Conservation (phyloP, 2,888 invertebrate species). For the Actias luna region DNA sequence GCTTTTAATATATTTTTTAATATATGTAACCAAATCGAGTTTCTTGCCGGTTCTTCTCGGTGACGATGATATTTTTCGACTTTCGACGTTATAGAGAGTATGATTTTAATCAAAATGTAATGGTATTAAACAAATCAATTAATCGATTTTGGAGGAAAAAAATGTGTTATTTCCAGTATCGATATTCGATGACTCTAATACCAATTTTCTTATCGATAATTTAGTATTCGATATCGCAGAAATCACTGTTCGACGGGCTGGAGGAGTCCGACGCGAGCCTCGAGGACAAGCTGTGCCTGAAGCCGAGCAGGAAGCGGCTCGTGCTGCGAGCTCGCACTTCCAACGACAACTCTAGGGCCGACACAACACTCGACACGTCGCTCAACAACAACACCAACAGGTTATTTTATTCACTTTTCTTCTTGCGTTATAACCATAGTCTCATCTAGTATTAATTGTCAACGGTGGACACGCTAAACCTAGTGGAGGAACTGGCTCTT, state of each 20-base stretch:
- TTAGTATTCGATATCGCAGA: slow-evolving; percentile 63
- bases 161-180: background rate
- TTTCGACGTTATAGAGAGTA: no score
- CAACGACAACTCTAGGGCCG: slow-evolving; percentile 28
- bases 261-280: slow-evolving; percentile 89
- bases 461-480: no score
- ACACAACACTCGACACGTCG: slow-evolving; percentile 15
- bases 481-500: no score
- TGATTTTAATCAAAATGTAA: no score
- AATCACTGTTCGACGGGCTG: slow-evolving; percentile 92
- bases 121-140: no score
- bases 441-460: no score
- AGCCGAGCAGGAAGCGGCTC: slow-evolving; percentile 87
- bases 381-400: background rate
- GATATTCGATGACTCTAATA: background rate
- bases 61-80: no score
- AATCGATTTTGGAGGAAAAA: no score
- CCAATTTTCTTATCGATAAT: background rate
- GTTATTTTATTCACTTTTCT: background rate
- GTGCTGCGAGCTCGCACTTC: slow-evolving; percentile 78
- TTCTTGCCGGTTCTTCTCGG: no score
- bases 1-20: no score
- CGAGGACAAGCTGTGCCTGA: slow-evolving; percentile 80
- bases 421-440: no score
- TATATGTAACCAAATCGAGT: no score